Conservation (phyloP, 2,888 invertebrate genomes). For the Vannuccia rotundouncinata region DNA sequence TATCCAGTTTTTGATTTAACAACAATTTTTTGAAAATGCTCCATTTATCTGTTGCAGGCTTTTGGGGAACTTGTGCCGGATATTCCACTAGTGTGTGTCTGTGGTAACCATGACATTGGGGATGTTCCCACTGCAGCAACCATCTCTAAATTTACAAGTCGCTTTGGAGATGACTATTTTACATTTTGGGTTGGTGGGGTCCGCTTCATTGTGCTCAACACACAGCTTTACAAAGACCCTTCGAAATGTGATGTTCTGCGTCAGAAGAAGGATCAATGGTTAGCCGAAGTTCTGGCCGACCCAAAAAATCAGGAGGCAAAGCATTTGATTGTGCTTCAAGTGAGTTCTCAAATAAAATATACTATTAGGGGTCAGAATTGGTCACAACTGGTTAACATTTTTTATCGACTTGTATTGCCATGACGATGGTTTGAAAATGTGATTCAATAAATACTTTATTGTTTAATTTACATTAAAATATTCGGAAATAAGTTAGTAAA, state of each 20-base stretch:
- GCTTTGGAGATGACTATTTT: conserved; percentile 59
- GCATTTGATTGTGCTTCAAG: conserved; percentile 56
- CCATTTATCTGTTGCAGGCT: conserved; percentile 40
- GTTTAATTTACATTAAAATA: too few species aligned
- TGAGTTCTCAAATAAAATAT: too few species aligned
- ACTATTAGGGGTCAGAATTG: too few species aligned
- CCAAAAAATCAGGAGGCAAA: conserved; percentile 43
- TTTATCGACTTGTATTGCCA: too few species aligned
- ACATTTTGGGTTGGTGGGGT: conserved; percentile 59
- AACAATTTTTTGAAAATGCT: not conserved
- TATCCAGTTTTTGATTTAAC: not conserved
- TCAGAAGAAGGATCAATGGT: conserved; percentile 56
- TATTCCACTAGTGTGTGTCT: conserved; percentile 59
- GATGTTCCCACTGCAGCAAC: conserved; percentile 56
- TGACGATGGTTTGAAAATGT: too few species aligned
- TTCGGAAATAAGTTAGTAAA: too few species aligned
- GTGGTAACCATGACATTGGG: conserved; percentile 61
- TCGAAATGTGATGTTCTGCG: conserved; percentile 32
- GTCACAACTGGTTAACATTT: too few species aligned
- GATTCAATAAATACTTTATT: too few species aligned
- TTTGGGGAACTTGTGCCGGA: conserved; percentile 54
- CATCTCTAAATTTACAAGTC: conserved; percentile 43
- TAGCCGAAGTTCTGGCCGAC: conserved; percentile 51
- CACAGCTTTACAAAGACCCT: conserved; percentile 55
- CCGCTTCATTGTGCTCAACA: conserved; percentile 59